phyloP scores from a whole-genome alignment of 2,888 invertebrate genomes.

The Syritta pipiens region DNA sequence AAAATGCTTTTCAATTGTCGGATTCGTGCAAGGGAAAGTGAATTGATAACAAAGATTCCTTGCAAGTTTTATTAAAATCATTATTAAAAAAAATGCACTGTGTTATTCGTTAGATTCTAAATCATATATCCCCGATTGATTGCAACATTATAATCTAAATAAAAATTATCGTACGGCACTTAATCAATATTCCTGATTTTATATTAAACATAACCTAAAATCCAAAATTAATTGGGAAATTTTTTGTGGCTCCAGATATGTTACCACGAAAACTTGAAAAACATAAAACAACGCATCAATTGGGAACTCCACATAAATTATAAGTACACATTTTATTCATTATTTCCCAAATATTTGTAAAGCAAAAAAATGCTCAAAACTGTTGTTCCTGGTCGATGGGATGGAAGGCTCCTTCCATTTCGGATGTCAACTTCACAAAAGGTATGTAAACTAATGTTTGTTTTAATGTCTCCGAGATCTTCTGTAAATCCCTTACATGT shows the following conservation, averaged over 20 bases:
- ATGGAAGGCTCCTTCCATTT: slow-evolving; percentile 75
- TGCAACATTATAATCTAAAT: neutral
- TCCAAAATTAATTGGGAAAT: slow-evolving; percentile 28
- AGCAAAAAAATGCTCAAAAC: slow-evolving; percentile 66
- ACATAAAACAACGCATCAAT: slow-evolving; percentile 7
- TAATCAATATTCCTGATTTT: slow-evolving; percentile 28
- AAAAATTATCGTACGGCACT: neutral
- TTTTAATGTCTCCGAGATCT: too few species aligned
- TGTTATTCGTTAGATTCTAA: neutral
- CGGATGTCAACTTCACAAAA: slow-evolving; percentile 78
- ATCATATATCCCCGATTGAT: neutral
- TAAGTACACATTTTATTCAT: neutral
- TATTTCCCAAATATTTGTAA: neutral
- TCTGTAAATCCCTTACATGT: neutral
- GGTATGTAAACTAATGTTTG: slow-evolving; percentile 69
- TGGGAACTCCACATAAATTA: slow-evolving; percentile 22
- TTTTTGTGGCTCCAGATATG: slow-evolving; percentile 47
- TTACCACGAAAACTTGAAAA: slow-evolving; percentile 33
- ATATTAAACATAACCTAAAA: slow-evolving; percentile 48
- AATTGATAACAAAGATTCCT: slow-evolving; percentile 36
- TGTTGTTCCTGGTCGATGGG: slow-evolving; percentile 74
- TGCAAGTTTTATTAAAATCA: slow-evolving; percentile 18
- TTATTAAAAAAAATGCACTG: neutral
- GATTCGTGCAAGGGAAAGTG: slow-evolving; percentile 42
- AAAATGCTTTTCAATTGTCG: slow-evolving; percentile 39